Base-by-base conservation (phyloP, 1,140 invertebrate genomes). In the Cydia fagiglandana region DNA sequence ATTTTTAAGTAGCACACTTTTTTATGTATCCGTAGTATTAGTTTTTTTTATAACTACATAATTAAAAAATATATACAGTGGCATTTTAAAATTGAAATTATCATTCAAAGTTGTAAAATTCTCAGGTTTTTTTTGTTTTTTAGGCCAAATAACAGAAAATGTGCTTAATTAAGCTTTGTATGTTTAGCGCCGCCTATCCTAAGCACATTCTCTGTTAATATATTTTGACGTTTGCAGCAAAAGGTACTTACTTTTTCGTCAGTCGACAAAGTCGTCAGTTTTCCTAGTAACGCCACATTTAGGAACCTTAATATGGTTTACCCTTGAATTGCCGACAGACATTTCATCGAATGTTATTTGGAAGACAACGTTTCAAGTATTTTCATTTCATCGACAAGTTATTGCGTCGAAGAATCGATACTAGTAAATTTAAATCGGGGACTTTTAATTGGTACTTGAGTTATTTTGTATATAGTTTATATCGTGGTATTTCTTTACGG, bases 151-250 rank as follows among this genome's bases (percentile, higher is more conserved):
- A 70, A 70, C 34, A 70, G 13, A 70, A 15, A 38, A 38, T 70
- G 66, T 70, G 66, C 13, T 70, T 34, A 66, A 6, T 66, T 15
- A 34, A 66, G 61, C 20, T 30, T 38, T 41, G 7, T 41, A 41
- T 41, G n/a, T 38, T 17, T 70, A 70, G 15, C 6, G 13, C 66
- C 66, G 66, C 66, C 66, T 70, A 70, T 34, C 13, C 30, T 38
- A 38, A 38, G 66, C 66, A 70, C 66, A 70, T 70, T 70, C 6
- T 70, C 64, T 41, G 66, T 45, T 70, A 68, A 2, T 41, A 17
- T 17, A 15, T 66, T 13, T 10, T 17, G 64, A 30, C 3, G 20
- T 24, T 15, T 30, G 17, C 64, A 28, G 64, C 10, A 30, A 64
- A 28, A 30, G 24, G 20, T 56, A 7, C 53, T 7, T 56, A 13